Base-by-base conservation (phyloP, 2,888 invertebrate genomes). In the Tetrapedia diversipes region DNA sequence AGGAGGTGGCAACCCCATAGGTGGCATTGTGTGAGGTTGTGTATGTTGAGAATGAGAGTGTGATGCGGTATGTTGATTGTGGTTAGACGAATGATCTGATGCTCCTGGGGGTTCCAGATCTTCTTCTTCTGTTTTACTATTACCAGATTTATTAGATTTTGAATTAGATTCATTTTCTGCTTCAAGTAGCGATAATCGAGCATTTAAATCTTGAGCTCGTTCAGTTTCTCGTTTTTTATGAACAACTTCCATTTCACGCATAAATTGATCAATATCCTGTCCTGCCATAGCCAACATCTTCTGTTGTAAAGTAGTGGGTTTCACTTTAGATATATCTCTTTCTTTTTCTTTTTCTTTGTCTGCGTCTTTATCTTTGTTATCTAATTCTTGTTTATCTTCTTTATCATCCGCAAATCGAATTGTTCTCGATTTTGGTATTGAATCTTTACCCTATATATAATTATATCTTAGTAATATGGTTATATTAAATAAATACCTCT, bases 161-260 rank as follows among this genome's bases (percentile, higher is more conserved):
- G 82, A 78, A 65, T 75, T 87, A 16, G 84, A 57, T 43, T 87
- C 86, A 14, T 86, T 84, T 22, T 90, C 90, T 7, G 88, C 82
- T 32, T 91, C 90, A 8, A 91, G 81, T 56, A 91, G 80, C 0
- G 91, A 90, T 24, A 91, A 92, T 89, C 94, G 92, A 1, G 94
- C 93, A 86, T 92, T 94, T 59, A 94, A 92, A 88, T 95, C 95
- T 22, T 94, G 94, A 0, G 94, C 94, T 82, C 95, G 92, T 84
- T 95, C 95, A n/a, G 94, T 92, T 88, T 95, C 96, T 77, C 95
- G 94, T 90, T 96, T 96, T 88, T 95, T 95, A 83, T 96, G 96
- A 0, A 96, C 96, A 77, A 95, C 96, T 92, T 97, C 97, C 96
- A 96, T 97, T 93, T 97, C 97, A 88, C 97, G 96, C 96, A 97